Conservation (phyloP, 53 echinoderm and acorn worm genomes). For the Henricia sp. region DNA sequence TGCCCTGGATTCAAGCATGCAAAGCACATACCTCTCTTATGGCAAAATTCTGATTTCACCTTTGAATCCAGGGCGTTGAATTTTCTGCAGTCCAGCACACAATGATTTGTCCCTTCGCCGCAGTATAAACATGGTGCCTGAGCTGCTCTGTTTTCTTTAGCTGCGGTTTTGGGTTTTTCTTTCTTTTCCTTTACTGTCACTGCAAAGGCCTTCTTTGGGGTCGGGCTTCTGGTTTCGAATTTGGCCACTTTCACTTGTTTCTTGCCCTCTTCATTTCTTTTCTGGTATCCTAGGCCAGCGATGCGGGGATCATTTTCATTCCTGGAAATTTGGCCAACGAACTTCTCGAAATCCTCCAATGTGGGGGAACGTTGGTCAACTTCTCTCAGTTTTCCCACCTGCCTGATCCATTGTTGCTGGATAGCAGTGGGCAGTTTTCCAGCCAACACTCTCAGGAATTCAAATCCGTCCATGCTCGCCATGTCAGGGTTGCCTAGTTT, state of each 20-base stretch:
- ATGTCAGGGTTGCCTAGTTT: conserved; percentile 39
- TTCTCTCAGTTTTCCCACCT: conserved; percentile 51
- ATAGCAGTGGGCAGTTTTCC: conserved; percentile 57
- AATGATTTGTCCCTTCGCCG: conserved; percentile 27
- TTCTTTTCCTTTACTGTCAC: background rate
- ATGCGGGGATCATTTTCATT: conserved; percentile 66
- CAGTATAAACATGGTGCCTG: conserved; percentile 23
- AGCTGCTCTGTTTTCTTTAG: conserved; percentile 6
- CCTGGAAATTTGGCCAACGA: conserved; percentile 41
- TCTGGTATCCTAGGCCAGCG: conserved; percentile 55
- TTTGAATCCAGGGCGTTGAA: background rate
- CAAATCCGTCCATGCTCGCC: conserved; percentile 36
- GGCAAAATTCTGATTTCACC: conserved; percentile 53
- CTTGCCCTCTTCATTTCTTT: background rate
- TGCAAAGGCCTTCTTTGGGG: background rate
- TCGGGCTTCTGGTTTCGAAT: background rate
- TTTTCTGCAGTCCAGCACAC: conserved; percentile 42
- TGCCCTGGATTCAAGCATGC: too few species aligned
- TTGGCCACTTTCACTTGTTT: too few species aligned
- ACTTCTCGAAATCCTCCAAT: conserved; percentile 46
- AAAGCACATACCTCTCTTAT: too few species aligned
- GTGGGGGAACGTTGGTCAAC: conserved; percentile 13
- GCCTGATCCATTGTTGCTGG: conserved; percentile 62
- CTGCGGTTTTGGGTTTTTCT: background rate
- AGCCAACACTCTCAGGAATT: conserved; percentile 47